These are phyloP conservation scores for Orchesellides sinensis DNA, from an alignment of 2,888 invertebrate species.

Conservation along the genomic window DNA sequence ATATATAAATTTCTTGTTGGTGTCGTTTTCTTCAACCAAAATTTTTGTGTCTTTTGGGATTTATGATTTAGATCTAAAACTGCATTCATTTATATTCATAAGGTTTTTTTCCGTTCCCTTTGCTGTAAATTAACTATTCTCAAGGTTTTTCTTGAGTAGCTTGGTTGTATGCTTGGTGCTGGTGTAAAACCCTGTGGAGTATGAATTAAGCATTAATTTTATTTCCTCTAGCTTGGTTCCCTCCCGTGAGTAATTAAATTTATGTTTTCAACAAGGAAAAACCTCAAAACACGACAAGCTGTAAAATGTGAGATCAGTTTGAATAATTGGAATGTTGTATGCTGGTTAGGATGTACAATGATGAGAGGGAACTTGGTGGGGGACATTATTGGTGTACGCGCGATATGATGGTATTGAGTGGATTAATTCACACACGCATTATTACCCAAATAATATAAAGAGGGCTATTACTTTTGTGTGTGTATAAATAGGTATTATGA, in stretches of 20 bases:
- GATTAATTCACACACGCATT: too few species aligned
- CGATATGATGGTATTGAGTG: not conserved
- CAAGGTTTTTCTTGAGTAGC: slow-evolving; percentile 38
- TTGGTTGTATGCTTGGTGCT: slow-evolving; percentile 23
- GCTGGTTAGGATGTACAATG: not conserved
- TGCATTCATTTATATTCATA: slow-evolving; percentile 58
- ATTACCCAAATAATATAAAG: too few species aligned
- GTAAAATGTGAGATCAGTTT: slow-evolving; percentile 18
- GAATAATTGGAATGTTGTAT: slow-evolving; percentile 13
- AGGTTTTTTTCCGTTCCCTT: slow-evolving; percentile 3
- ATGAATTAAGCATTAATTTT: slow-evolving; percentile 54
- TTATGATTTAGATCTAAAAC: slow-evolving; percentile 5
- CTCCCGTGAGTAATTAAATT: slow-evolving; percentile 60
- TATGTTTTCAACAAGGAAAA: slow-evolving; percentile 51
- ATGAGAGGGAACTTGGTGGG: not conserved
- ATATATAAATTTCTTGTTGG: too few species aligned
- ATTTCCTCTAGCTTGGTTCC: slow-evolving; percentile 48
- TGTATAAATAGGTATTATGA: too few species aligned
- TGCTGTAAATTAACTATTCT: slow-evolving; percentile 31
- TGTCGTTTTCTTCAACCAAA: too few species aligned
- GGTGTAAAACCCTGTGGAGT: slow-evolving; percentile 39
- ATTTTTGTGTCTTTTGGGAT: not conserved
- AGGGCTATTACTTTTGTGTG: too few species aligned
- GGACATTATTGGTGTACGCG: slow-evolving; percentile 2
- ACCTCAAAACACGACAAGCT: slow-evolving; percentile 45